These are phyloP conservation scores for Stramonita haemastoma DNA, from an alignment of 2,888 invertebrate species.

Conservation along the genomic window DNA sequence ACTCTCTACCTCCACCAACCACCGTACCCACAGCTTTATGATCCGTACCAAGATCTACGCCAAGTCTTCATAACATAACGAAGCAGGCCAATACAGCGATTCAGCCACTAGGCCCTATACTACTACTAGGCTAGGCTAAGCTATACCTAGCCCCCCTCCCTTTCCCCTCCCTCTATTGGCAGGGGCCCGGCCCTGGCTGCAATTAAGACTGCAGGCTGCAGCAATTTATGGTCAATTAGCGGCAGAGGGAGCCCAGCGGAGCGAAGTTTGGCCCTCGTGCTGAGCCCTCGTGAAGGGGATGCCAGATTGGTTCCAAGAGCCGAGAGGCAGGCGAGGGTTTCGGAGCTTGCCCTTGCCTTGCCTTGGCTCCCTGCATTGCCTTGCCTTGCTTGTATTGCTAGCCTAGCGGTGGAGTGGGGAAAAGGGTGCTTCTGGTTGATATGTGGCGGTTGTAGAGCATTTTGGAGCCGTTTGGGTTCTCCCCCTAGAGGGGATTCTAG, in stretches of 20 bases:
- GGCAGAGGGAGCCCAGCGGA: not conserved
- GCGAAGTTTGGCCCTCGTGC: not conserved
- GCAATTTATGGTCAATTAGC: conserved; percentile 36
- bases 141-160: too few relatives aligned
- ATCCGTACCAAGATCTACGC: conserved; percentile 19
- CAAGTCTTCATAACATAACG: conserved; percentile 20
- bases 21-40: conserved; percentile 15
- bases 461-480: too few relatives aligned
- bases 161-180: not conserved
- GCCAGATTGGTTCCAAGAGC: not conserved
- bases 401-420: too few relatives aligned
- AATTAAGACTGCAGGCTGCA: conserved; percentile 22
- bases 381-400: too few relatives aligned
- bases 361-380: not conserved
- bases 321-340: not conserved
- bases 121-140: too few relatives aligned
- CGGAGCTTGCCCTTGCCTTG: not conserved
- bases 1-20: too few relatives aligned
- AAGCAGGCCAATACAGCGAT: conserved; percentile 7
- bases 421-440: too few relatives aligned
- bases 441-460: too few relatives aligned
- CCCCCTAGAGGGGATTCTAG: too few relatives aligned
- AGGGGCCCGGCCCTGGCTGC: not conserved
- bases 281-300: not conserved
- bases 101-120: not conserved